Conservation (phyloP, 1,140 invertebrate species). For the Wiebesia pumilae region DNA sequence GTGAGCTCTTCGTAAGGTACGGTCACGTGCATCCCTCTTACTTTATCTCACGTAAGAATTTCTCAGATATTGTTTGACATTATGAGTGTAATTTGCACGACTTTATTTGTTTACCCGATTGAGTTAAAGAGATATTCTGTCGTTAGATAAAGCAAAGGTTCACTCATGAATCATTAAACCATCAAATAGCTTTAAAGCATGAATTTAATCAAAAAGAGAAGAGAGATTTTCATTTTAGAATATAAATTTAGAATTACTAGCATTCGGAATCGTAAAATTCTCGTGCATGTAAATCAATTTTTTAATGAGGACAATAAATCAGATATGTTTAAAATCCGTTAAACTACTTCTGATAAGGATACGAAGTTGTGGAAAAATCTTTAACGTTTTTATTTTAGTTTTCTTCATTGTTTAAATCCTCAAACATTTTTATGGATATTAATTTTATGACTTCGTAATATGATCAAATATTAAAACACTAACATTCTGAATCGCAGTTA, state of each 20-base stretch:
- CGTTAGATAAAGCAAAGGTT: constrained; percentile 47
- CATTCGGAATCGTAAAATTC: constrained; percentile 38
- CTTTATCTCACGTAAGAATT: constrained; percentile 59
- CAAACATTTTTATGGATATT: not conserved
- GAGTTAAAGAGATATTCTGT: constrained; percentile 30
- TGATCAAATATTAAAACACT: not conserved
- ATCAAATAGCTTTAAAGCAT: constrained; percentile 40
- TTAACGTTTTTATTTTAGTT: not conserved
- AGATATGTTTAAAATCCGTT: not conserved
- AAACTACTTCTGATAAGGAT: not conserved
- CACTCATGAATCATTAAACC: constrained; percentile 44
- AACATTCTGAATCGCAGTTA: not conserved
- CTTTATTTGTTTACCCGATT: not conserved
- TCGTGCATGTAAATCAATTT: not conserved
- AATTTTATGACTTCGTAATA: not conserved
- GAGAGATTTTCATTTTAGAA: constrained; percentile 24
- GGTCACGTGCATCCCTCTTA: constrained; percentile 66
- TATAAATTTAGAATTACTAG: constrained; percentile 11
- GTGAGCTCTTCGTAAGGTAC: constrained; percentile 75
- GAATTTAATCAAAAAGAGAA: constrained; percentile 25
- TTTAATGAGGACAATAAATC: not conserved
- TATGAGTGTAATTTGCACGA: not conserved
- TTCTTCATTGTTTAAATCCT: not conserved
- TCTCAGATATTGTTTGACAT: constrained; percentile 14
- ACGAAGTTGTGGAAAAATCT: not conserved